phyloP scores from a whole-genome alignment of 2,113 vertebrate species.

The Hyaena hyaena region DNA sequence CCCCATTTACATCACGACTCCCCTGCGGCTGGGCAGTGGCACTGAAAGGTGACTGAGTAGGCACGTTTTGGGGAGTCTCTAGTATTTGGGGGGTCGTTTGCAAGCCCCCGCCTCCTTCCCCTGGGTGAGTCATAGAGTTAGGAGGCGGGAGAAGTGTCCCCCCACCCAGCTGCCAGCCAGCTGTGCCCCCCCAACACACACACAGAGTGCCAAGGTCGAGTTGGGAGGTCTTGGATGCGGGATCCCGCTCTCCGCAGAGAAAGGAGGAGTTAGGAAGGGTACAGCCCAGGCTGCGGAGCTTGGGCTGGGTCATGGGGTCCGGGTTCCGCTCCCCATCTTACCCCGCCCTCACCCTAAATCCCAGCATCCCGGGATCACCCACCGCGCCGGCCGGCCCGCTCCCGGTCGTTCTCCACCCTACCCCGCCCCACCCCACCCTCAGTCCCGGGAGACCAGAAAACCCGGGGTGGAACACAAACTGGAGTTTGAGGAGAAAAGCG shows the following conservation, averaged over 20 bases:
- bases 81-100: constrained; percentile 42
- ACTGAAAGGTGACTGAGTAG: not conserved
- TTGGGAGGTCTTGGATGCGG: constrained; percentile 79
- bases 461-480: constrained; percentile 32
- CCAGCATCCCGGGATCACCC: constrained; percentile 82
- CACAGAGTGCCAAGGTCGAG: constrained; percentile 69
- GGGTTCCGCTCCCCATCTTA: constrained; percentile 67
- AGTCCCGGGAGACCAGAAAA: constrained; percentile 63
- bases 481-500: constrained; percentile 34
- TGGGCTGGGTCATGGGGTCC: constrained; percentile 74
- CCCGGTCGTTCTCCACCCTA: constrained; percentile 59
- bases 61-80: constrained; percentile 41
- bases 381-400: constrained; percentile 76
- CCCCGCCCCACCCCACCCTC: constrained; percentile 78
- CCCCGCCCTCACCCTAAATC: constrained; percentile 80
- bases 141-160: constrained; percentile 63
- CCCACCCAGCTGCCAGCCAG: constrained; percentile 90
- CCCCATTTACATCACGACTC: not conserved
- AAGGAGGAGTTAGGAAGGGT: constrained; percentile 73
- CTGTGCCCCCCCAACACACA: constrained; percentile 83
- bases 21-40: not conserved
- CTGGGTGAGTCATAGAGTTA: constrained; percentile 72
- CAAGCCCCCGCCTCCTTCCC: constrained; percentile 39
- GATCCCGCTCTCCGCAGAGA: constrained; percentile 34
- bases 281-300: constrained; percentile 73